phyloP scores from a whole-genome alignment of 2,113 vertebrate species.

The Phasianus colchicus region DNA sequence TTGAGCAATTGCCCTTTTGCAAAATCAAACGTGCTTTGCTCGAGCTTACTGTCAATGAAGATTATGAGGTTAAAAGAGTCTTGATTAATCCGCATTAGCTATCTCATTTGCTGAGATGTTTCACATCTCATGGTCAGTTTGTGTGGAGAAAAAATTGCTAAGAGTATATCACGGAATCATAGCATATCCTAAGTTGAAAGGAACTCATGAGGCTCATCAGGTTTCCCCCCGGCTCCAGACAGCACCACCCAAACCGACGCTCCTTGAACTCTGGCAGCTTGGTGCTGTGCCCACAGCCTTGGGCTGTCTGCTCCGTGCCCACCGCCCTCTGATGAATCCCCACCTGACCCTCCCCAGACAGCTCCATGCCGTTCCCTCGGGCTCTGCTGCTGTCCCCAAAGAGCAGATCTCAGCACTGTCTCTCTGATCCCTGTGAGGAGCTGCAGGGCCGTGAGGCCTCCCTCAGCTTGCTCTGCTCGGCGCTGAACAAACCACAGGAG shows the following conservation, averaged over 20 bases:
- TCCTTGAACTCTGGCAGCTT: no score
- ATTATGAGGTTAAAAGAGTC: neutral
- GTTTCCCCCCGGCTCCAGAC: no score
- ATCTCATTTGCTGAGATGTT: neutral
- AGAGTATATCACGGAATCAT: neutral
- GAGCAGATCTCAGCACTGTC: no score
- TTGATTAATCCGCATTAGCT: neutral
- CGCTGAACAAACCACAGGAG: neutral
- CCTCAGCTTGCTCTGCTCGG: neutral
- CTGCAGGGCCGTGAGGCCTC: neutral
- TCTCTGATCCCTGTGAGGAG: neutral
- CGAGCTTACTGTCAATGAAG: constrained; percentile 16
- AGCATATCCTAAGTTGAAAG: no score
- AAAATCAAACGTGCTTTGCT: neutral
- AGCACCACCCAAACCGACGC: no score
- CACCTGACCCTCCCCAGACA: neutral
- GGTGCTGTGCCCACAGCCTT: no score
- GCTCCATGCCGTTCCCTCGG: no score
- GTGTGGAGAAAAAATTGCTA: neutral
- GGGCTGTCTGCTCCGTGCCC: no score
- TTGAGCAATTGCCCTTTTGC: neutral
- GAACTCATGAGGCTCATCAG: no score
- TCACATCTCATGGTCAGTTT: neutral
- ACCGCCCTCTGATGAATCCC: no score
- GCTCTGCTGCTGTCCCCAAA: neutral